These are phyloP conservation scores for Apoda limacodes DNA, from an alignment of 2,888 invertebrate species.

Conservation along the genomic window DNA sequence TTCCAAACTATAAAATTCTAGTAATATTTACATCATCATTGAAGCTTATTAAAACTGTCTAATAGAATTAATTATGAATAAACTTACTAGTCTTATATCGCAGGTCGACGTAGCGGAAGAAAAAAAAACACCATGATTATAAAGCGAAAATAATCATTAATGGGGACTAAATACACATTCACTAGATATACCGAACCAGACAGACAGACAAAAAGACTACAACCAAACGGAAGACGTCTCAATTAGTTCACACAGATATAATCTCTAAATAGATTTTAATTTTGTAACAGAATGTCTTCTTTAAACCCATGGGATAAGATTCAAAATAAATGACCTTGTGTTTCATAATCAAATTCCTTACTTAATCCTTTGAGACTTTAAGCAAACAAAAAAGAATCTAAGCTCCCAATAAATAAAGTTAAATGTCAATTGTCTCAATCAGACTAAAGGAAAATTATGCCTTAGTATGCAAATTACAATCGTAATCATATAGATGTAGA, in stretches of 20 bases:
- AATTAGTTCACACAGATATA: slow-evolving; percentile 52
- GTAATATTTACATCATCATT: no score
- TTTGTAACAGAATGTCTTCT: slow-evolving; percentile 22
- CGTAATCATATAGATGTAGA: slow-evolving; percentile 21
- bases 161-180: slow-evolving; percentile 24
- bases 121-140: slow-evolving; percentile 5
- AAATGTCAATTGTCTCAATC: slow-evolving; percentile 15
- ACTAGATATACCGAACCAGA: slow-evolving; percentile 25
- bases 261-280: slow-evolving; percentile 42
- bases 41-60: no score
- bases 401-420: slow-evolving; percentile 16
- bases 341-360: slow-evolving; percentile 27
- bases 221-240: slow-evolving; percentile 51
- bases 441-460: slow-evolving; percentile 12
- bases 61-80: no score
- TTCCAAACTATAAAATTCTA: no score
- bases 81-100: no score
- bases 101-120: no score
- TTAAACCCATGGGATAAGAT: slow-evolving; percentile 16
- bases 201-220: slow-evolving; percentile 44
- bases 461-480: slow-evolving; percentile 28
- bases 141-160: slow-evolving; percentile 19
- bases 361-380: slow-evolving; percentile 25
- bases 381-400: slow-evolving; percentile 24
- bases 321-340: slow-evolving; percentile 16